Conservation (phyloP, 2,797 vertebrate genomes). For the Hoplostethus atlanticus region DNA sequence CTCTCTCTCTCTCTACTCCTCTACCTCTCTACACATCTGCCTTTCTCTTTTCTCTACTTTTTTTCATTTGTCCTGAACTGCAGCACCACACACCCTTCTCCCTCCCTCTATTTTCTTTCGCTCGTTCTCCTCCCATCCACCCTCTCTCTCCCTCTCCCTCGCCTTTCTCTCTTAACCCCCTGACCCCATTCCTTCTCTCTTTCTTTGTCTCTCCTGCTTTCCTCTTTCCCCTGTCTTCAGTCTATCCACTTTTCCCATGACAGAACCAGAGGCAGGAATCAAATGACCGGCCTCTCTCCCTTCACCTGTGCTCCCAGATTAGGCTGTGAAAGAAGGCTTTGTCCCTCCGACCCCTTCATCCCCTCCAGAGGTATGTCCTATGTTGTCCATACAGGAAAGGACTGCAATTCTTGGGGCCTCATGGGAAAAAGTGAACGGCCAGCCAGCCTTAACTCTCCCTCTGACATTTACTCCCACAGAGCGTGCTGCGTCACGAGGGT, state of each 20-base stretch:
- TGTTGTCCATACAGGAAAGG: constrained; percentile 73
- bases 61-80: constrained; percentile 28
- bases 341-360: constrained; percentile 70
- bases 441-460: constrained; percentile 25
- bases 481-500: constrained; percentile 26
- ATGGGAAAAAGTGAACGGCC: constrained; percentile 61
- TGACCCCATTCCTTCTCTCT: constrained; percentile 36
- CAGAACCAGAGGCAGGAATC: constrained; percentile 62
- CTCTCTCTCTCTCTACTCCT: background rate
- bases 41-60: constrained; percentile 4
- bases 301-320: constrained; percentile 68
- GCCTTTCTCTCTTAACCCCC: constrained; percentile 26
- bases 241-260: constrained; percentile 66
- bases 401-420: constrained; percentile 70
- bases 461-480: constrained; percentile 47
- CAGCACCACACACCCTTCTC: background rate
- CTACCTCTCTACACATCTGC: background rate
- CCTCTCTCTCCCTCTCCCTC: background rate
- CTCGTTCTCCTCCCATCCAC: background rate
- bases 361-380: constrained; percentile 72
- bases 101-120: constrained; percentile 3
- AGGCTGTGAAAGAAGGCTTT: constrained; percentile 77
- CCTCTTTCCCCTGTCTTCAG: constrained; percentile 1
- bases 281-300: constrained; percentile 60
- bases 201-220: constrained; percentile 21